phyloP scores from a whole-genome alignment of 2,888 invertebrate species.

The Malachius bipustulatus region DNA sequence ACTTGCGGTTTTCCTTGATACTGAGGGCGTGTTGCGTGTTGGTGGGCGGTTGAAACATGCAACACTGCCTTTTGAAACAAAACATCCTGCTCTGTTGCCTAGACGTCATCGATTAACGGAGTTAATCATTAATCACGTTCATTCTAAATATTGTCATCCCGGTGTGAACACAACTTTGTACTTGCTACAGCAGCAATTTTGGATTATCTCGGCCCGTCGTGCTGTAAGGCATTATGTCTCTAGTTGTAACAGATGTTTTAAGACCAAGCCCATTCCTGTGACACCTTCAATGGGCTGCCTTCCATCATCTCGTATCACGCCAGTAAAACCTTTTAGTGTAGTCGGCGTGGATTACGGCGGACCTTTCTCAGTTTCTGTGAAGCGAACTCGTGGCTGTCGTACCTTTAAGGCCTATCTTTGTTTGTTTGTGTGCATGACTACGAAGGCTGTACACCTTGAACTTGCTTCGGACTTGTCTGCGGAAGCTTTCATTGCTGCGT shows the following conservation, averaged over 20 bases:
- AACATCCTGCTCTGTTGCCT: slow-evolving; percentile 10
- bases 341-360: slow-evolving; percentile 16
- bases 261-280: slow-evolving; percentile 9
- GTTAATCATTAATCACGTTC: slow-evolving; percentile 7
- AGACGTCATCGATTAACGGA: slow-evolving; percentile 10
- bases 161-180: slow-evolving; percentile 9
- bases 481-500: slow-evolving; percentile 19
- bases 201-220: slow-evolving; percentile 16
- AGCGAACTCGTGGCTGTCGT: slow-evolving; percentile 10
- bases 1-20: slow-evolving; percentile 9
- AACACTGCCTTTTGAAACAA: slow-evolving; percentile 7
- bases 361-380: slow-evolving; percentile 12
- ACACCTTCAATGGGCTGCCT: slow-evolving; percentile 15
- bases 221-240: slow-evolving; percentile 12
- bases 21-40: slow-evolving; percentile 7
- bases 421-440: slow-evolving; percentile 15
- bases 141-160: slow-evolving; percentile 7
- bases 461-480: slow-evolving; percentile 19
- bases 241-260: slow-evolving; percentile 16
- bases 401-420: slow-evolving; percentile 13
- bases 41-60: slow-evolving; percentile 9
- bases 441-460: slow-evolving; percentile 23
- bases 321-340: slow-evolving; percentile 11
- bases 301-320: slow-evolving; percentile 12
- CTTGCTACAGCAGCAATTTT: slow-evolving; percentile 9